phyloP scores from a whole-genome alignment of 1,140 invertebrate species.

The Elymnias hypermnestra region DNA sequence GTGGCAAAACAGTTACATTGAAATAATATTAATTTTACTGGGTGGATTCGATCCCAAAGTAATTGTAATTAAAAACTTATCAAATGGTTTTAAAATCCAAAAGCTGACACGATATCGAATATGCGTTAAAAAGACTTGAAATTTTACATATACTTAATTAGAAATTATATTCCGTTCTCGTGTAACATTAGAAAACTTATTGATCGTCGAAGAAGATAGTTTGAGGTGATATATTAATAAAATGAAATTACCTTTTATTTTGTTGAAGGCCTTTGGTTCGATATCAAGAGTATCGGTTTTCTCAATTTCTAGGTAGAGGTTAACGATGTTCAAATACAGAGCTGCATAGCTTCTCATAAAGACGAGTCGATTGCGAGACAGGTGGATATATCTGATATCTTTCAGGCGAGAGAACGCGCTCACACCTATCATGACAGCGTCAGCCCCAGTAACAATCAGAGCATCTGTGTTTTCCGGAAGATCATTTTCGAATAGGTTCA shows the following conservation, averaged over 20 bases:
- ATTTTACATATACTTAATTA: no score
- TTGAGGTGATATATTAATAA: not conserved
- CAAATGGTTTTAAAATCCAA: no score
- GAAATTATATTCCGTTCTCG: no score
- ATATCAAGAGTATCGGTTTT: constrained; percentile 38
- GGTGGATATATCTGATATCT: constrained; percentile 38
- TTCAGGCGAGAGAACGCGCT: constrained; percentile 52
- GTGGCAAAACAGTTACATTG: no score
- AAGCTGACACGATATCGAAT: no score
- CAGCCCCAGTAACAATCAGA: constrained; percentile 77
- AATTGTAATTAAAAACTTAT: no score
- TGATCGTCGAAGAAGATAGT: no score
- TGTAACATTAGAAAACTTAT: no score
- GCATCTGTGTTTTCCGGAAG: constrained; percentile 78
- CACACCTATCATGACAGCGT: constrained; percentile 76
- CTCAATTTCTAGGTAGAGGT: constrained; percentile 47
- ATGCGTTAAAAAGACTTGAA: no score
- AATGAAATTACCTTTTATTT: constrained; percentile 45
- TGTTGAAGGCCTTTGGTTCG: constrained; percentile 46
- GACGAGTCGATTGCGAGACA: constrained; percentile 32
- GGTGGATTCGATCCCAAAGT: no score
- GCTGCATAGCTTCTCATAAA: constrained; percentile 41
- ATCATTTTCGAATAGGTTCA: constrained; percentile 58
- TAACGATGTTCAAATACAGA: constrained; percentile 40
- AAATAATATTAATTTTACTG: no score